Conservation (phyloP, 2,113 vertebrate species). For the Pteronura brasiliensis region DNA sequence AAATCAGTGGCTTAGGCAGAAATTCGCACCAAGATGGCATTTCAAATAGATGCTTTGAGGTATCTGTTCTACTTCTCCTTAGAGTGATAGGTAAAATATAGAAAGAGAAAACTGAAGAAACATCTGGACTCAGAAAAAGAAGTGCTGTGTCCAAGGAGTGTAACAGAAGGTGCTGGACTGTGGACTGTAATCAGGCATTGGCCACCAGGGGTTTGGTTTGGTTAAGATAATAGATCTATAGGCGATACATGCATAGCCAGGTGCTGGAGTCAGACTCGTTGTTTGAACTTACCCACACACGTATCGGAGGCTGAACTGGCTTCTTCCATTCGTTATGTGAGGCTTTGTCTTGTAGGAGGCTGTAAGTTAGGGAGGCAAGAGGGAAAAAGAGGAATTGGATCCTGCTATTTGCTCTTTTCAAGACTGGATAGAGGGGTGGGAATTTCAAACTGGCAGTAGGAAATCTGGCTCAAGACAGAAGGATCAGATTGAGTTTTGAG, state of each 20-base stretch:
- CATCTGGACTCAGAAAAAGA: background rate
- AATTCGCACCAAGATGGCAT: background rate
- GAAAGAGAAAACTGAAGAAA: constrained; percentile 15
- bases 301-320: background rate
- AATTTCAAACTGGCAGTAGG: background rate
- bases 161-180: too few species aligned
- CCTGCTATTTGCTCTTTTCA: background rate
- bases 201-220: background rate
- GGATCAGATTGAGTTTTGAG: background rate
- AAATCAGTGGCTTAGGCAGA: background rate
- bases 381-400: background rate
- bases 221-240: background rate
- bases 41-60: background rate
- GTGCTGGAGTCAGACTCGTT: background rate
- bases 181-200: background rate
- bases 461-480: background rate
- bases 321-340: background rate
- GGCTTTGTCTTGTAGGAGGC: background rate
- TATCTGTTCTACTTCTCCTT: background rate
- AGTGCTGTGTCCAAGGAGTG: background rate
- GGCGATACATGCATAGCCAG: background rate
- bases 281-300: background rate
- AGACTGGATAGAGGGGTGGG: background rate
- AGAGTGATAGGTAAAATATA: background rate
- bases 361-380: background rate